Percentiles rank a stretch among this genome's conserved stretches.
Conservation (phyloP, 2,113 vertebrate species). For the Tricholaema leucomelas region DNA sequence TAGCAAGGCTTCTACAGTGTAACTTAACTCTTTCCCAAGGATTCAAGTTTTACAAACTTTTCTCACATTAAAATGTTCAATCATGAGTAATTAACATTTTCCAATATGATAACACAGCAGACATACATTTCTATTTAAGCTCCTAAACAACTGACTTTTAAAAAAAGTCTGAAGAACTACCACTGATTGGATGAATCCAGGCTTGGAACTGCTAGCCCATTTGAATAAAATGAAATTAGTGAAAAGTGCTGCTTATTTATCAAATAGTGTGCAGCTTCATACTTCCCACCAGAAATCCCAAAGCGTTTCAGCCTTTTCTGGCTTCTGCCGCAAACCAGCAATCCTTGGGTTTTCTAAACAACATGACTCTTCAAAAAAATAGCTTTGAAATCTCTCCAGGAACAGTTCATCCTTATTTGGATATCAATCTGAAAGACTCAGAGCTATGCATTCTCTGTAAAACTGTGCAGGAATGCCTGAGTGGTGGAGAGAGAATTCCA, state of each 20-base stretch:
- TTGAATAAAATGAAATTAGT: neutral
- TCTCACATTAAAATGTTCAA: neutral
- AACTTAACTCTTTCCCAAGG: neutral
- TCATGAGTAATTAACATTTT: neutral
- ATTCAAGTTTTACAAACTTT: neutral
- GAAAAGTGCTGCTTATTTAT: neutral
- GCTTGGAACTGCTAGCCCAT: neutral
- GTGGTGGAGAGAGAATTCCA: neutral
- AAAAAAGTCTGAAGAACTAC: neutral
- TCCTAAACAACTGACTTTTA: neutral
- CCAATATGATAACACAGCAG: neutral
- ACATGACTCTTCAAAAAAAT: neutral
- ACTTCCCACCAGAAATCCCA: slow-evolving; percentile 9
- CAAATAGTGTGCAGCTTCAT: neutral
- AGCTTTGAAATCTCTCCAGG: slow-evolving; percentile 3
- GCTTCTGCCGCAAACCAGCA: neutral
- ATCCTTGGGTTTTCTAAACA: neutral
- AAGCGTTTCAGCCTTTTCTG: neutral
- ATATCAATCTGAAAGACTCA: neutral
- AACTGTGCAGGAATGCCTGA: neutral
- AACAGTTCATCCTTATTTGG: neutral
- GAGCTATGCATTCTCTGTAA: neutral
- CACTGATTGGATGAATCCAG: neutral
- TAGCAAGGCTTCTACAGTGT: neutral
- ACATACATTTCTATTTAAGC: neutral